Evolutionary conservation across 2,797 vertebrate genomes (phyloP).

Genomic region (Sebastes matsubarae): DNA sequence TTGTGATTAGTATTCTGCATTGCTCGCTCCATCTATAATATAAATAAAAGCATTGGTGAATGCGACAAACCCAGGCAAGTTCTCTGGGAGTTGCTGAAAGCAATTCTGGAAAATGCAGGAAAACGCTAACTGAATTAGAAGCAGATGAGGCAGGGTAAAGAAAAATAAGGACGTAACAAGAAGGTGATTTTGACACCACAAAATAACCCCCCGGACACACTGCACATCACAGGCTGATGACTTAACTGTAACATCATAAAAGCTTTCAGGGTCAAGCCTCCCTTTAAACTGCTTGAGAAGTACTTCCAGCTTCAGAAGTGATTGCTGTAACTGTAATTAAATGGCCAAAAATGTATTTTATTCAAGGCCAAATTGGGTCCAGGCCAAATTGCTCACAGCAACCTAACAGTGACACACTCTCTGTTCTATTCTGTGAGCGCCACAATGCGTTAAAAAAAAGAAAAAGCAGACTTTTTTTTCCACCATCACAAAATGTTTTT

Average conservation of each 20-base stretch:
- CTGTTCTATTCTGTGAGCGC: background rate
- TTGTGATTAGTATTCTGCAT: constrained; percentile 29
- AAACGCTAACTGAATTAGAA: constrained; percentile 16
- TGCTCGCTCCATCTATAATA: background rate
- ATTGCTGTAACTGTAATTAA: background rate
- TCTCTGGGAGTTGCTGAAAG: constrained; percentile 12
- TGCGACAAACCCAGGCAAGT: background rate
- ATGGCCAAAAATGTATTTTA: background rate
- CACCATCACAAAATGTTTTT: constrained; percentile 18
- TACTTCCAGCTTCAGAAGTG: background rate
- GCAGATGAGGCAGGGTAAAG: background rate
- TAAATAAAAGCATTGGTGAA: constrained; percentile 12
- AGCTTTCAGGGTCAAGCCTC: background rate
- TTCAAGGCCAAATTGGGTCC: background rate
- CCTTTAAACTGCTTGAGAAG: background rate
- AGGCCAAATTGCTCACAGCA: background rate
- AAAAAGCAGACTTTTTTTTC: background rate
- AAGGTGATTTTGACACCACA: background rate
- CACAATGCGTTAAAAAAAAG: background rate
- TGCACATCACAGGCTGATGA: background rate
- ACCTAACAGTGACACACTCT: background rate
- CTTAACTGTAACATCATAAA: background rate
- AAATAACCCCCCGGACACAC: background rate
- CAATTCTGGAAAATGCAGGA: constrained; percentile 9
- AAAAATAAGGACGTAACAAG: background rate